Base-by-base conservation (phyloP, 2,113 vertebrate species). In the Thalassoma bifasciatum region DNA sequence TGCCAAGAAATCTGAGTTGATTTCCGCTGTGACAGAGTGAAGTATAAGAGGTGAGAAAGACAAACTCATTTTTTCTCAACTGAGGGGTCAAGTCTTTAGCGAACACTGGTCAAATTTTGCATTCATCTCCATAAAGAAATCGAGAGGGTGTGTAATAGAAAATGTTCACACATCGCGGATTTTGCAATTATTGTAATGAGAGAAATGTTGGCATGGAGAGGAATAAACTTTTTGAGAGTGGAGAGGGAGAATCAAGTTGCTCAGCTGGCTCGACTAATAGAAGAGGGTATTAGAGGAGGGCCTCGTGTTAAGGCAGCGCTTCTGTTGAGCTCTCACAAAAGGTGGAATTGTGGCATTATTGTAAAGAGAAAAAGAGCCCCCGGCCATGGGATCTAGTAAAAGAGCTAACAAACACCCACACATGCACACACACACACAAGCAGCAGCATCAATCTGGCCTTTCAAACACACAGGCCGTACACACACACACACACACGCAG, bases 311-410 rank as follows among this genome's bases (percentile, higher is more conserved):
- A 57, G 61, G 50, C 37, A 53, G 54, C 62, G 19, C 44, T 72
- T 64, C 54, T 54, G 26, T 63, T 1, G 2, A 52, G 56, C 46
- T 69, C 11, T 78, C 79, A 79, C 60, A 67, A 83, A 82, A 83
- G 65, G 56, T 58, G 46, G 50, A 82, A 52, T 58, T 63, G 53
- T 73, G 75, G 72, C 64, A 47, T 81, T 69, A 71, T 72, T 61
- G 56, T 60, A 53, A 59, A 69, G 56, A 65, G 50, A 82, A 78
- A 83, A 49, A 78, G 54, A 61, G 70, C 71, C 79, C 58, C 62
- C 34, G 69, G 83, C 67, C 83, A 77, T 17, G 17, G 70, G 54
- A 85, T 84, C 62, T 63, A 82, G 77, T 22, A 52, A 66, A 88
- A 65, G 75, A 79, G 60, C 84, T 79, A 63, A 79, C 61, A 81